A percentile compares a stretch with the other conserved stretches of the same genome.
phyloP scores from a whole-genome alignment of 2,113 vertebrate genomes.

The Chaenocephalus aceratus region DNA sequence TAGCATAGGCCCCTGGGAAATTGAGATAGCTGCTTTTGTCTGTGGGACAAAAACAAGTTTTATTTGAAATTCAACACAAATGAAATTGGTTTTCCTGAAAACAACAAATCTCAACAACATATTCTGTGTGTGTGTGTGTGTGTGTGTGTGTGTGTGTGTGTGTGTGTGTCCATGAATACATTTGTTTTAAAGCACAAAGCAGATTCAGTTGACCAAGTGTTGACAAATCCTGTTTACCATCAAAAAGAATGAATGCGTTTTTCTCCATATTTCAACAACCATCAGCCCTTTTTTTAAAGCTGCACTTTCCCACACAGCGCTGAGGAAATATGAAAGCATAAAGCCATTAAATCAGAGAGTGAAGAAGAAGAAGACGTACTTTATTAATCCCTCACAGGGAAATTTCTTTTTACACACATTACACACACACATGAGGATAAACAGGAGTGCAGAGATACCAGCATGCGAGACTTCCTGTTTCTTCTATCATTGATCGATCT shows the following conservation, averaged over 20 bases:
- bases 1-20: too few species aligned
- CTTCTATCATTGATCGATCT: constrained; percentile 52
- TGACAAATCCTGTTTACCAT: not conserved
- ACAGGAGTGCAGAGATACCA: not conserved
- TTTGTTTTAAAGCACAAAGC: constrained; percentile 4
- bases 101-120: not conserved
- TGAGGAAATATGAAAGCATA: not conserved
- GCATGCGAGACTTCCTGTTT: constrained; percentile 28
- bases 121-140: too few species aligned
- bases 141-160: not conserved
- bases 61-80: not conserved
- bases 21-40: too few species aligned
- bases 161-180: not conserved
- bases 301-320: not conserved
- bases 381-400: not conserved
- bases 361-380: not conserved
- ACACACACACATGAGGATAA: too few species aligned
- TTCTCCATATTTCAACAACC: not conserved
- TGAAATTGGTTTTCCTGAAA: not conserved
- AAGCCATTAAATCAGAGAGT: constrained; percentile 2
- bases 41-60: not conserved
- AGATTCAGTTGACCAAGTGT: too few species aligned
- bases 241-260: not conserved
- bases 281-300: not conserved
- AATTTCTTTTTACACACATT: too few species aligned